Percentiles rank a stretch among this genome's conserved stretches.
Conservation (phyloP, 2,113 vertebrate species). For the Eolophus roseicapilla region DNA sequence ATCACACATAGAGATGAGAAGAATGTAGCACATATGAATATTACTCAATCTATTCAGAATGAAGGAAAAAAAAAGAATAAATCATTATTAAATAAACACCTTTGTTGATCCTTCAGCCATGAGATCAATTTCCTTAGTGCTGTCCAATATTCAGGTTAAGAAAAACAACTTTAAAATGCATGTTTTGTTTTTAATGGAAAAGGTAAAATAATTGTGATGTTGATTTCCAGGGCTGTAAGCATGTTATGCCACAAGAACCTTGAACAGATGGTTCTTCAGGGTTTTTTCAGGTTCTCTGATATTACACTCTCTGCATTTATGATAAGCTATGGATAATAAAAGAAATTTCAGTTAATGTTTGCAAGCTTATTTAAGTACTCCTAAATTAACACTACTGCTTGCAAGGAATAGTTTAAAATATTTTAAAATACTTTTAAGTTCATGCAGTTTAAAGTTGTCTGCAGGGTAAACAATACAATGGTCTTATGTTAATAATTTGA, state of each 20-base stretch:
- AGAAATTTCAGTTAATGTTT: background rate
- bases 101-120: background rate
- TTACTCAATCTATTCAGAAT: background rate
- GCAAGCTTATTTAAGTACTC: background rate
- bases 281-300: background rate
- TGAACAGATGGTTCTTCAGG: background rate
- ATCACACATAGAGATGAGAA: background rate
- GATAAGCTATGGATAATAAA: background rate
- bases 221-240: background rate
- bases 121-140: background rate
- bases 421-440: background rate
- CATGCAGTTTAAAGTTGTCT: background rate
- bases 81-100: background rate
- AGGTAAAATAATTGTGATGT: background rate
- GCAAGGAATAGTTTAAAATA: background rate
- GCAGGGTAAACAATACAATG: background rate
- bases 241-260: background rate
- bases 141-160: background rate
- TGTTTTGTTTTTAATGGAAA: background rate
- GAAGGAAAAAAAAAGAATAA: background rate
- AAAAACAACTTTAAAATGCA: background rate
- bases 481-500: background rate
- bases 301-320: background rate
- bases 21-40: background rate
- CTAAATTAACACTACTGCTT: background rate